Percentiles rank a stretch among this genome's conserved stretches.
Evolutionary conservation across 2,888 invertebrate genomes (phyloP).

Genomic region (Drosophila vallismaia): DNA sequence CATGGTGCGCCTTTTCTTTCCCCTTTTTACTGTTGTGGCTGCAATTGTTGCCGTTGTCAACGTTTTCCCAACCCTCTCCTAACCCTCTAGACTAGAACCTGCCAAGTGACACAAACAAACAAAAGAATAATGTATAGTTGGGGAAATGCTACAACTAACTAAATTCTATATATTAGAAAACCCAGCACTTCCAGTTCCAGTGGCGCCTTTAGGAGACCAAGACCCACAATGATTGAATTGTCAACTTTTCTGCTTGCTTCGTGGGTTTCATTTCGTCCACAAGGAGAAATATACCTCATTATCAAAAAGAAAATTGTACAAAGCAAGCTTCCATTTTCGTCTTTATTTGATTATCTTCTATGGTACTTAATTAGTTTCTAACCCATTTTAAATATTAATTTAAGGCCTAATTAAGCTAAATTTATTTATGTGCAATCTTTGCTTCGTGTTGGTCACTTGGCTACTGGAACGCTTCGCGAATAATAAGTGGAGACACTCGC

Average conservation of each 20-base stretch:
- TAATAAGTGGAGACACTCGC: constrained; percentile 32
- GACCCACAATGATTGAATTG: constrained; percentile 68
- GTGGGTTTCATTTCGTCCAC: constrained; percentile 4
- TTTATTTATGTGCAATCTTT: constrained; percentile 28
- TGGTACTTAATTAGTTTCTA: neutral
- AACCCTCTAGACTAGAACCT: constrained; percentile 31
- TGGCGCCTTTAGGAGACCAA: constrained; percentile 3
- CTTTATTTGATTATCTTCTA: neutral
- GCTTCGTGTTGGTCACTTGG: constrained; percentile 59
- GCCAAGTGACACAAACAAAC: constrained; percentile 68
- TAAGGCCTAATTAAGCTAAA: neutral
- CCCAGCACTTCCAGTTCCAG: constrained; percentile 17
- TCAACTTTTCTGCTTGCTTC: constrained; percentile 51
- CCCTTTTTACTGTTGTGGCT: constrained; percentile 45
- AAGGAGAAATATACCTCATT: neutral
- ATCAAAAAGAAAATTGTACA: neutral
- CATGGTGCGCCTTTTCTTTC: constrained; percentile 54
- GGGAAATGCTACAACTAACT: constrained; percentile 20
- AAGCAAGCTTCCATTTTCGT: constrained; percentile 20
- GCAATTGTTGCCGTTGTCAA: constrained; percentile 58
- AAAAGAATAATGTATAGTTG: constrained; percentile 21
- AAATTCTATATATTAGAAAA: constrained; percentile 25
- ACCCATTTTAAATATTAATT: constrained; percentile 43
- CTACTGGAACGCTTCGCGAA: constrained; percentile 55
- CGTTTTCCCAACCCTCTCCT: constrained; percentile 16